Base-by-base conservation (phyloP, 1,140 invertebrate genomes). In the Pseudobourletiella spinata region DNA sequence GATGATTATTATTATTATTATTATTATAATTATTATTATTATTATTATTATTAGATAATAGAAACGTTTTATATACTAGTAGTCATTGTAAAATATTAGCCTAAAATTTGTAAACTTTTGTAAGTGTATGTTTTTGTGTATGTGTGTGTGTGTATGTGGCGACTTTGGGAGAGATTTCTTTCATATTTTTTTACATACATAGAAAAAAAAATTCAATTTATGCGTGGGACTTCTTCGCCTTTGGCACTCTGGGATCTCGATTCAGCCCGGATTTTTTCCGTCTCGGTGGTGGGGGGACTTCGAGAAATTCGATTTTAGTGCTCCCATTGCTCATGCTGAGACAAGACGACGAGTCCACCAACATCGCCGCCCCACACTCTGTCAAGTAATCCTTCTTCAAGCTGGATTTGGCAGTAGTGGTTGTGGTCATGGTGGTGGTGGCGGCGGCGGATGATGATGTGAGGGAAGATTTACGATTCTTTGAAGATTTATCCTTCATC, bases 261-360 rank as follows among this genome's bases (percentile, higher is more conserved):
- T 43, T 59, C 25, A 66, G 42, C 39, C 20, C 56, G 39, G 39
- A 11, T 58, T 66, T 66, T 35, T 65, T 65, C 39, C 58, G 57
- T 46, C 64, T 30, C 8, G 42, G 46, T n/a, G n/a, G n/a, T n/a
- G n/a, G n/a, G 32, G 64, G 64, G 24, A 66, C 64, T 48, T 66
- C 59, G 18, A 66, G 56, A 51, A 61, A 66, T 28, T 66, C 60
- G 32, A 39, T 50, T 43, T 61, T 52, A 26, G 29, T 61, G 28
- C 26, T 44, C n/a, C 6, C 25, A 22, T 52, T 60, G 28, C 46
- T 32, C 28, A n/a, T 18, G 15, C 6, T n/a, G n/a, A n/a, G n/a
- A n/a, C n/a, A n/a, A n/a, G n/a, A n/a, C n/a, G n/a, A n/a, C 28
- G 57, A n/a, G n/a, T n/a, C n/a, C n/a, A n/a, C n/a, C n/a, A n/a